A percentile compares a stretch with the other conserved stretches of the same genome.
Evolutionary conservation across 2,888 invertebrate genomes (phyloP).

Genomic region (Drosophila neutralis): DNA sequence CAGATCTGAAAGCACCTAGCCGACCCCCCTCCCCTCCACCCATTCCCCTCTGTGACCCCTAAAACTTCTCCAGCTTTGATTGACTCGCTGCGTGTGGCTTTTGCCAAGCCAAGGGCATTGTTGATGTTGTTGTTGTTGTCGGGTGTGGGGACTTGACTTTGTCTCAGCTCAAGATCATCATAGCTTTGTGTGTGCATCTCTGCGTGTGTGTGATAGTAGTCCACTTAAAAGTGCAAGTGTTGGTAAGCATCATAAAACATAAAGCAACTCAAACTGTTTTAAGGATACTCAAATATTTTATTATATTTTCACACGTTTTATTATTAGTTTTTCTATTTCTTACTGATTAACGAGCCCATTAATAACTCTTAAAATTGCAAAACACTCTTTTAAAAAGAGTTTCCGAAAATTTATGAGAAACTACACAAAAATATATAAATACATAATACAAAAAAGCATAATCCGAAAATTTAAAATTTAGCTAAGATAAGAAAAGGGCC

Average conservation of each 20-base stretch:
- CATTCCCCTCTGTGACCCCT: neutral
- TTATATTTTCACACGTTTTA: neutral
- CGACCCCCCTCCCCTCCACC: neutral
- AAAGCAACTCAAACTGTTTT: neutral
- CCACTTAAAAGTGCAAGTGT: slow-evolving; percentile 39
- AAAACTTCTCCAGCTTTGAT: slow-evolving; percentile 20
- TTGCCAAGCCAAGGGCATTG: slow-evolving; percentile 68
- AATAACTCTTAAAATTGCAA: slow-evolving; percentile 8
- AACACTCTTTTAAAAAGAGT: neutral
- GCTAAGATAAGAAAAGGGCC: slow-evolving; percentile 56
- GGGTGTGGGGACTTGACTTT: slow-evolving; percentile 58
- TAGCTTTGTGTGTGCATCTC: neutral
- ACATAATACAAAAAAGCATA: neutral
- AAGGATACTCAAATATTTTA: neutral
- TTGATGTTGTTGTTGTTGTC: slow-evolving; percentile 26
- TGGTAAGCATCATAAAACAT: neutral
- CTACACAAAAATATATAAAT: neutral
- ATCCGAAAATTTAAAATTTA: slow-evolving; percentile 8
- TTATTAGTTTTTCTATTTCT: neutral
- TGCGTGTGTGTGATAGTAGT: neutral
- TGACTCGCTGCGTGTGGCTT: slow-evolving; percentile 71
- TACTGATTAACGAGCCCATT: neutral
- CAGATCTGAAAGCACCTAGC: slow-evolving; percentile 22
- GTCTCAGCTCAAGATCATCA: slow-evolving; percentile 63
- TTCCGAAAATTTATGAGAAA: slow-evolving; percentile 4